phyloP scores from a whole-genome alignment of 1,140 invertebrate species.

The Chlorops oryzae region DNA sequence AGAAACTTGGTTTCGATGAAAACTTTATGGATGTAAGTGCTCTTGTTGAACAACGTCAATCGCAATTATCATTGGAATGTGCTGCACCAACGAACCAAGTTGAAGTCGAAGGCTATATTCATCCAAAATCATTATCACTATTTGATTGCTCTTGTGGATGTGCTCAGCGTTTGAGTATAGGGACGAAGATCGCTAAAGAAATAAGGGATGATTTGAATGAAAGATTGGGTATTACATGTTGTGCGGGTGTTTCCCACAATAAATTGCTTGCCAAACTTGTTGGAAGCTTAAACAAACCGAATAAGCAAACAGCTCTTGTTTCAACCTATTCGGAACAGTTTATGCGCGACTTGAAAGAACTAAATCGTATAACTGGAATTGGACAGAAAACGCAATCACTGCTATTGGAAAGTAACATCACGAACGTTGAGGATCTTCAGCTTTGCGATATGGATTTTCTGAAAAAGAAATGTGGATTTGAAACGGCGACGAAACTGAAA shows the following conservation, averaged over 20 bases:
- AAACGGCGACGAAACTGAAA: conserved; percentile 61
- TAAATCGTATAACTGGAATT: conserved; percentile 65
- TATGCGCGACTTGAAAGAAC: conserved; percentile 55
- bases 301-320: conserved; percentile 72
- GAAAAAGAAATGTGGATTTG: conserved; percentile 57
- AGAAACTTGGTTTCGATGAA: conserved; percentile 74
- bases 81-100: background rate
- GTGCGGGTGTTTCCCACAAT: conserved; percentile 77
- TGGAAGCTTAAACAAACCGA: conserved; percentile 66
- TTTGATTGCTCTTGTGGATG: conserved; percentile 70
- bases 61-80: conserved; percentile 17
- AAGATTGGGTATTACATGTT: conserved; percentile 66
- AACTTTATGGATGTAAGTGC: conserved; percentile 71
- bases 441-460: conserved; percentile 54
- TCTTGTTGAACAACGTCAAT: conserved; percentile 53
- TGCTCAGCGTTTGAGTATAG: conserved; percentile 57
- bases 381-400: conserved; percentile 61
- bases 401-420: conserved; percentile 58
- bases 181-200: conserved; percentile 62
- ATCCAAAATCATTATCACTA: too few relatives aligned
- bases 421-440: conserved; percentile 61
- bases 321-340: conserved; percentile 59
- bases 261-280: conserved; percentile 76
- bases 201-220: conserved; percentile 61
- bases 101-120: conserved; percentile 54